Base-by-base conservation (phyloP, 1,140 invertebrate genomes). In the Drosophila bocki region DNA sequence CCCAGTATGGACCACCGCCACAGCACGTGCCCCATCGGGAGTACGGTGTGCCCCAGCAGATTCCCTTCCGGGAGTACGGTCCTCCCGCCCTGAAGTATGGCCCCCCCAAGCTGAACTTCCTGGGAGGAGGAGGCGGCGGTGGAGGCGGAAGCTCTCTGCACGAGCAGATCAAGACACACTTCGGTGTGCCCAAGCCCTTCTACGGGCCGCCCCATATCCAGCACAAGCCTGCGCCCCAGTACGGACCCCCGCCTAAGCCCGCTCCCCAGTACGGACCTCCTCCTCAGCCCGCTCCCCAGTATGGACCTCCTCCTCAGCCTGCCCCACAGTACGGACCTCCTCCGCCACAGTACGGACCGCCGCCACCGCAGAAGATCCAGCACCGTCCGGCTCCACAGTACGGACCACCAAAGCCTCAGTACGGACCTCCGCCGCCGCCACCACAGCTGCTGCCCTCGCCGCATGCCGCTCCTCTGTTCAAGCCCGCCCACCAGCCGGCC, bases 351-450 rank as follows among this genome's bases (percentile, higher is more conserved):
- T 94, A 93, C 64, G 93, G 93, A 0, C 93, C 92, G 39, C 93
- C 94, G 15, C 94, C 94, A 19, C 93, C 93, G 19, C 94, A 94
- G 64, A 76, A 84, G 59, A 47, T 76, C 42, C 76, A 93, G 4
- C 94, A 94, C 61, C 94, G 93, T 6, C 93, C 93, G n/a, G 91
- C 93, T 0, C 82, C 90, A 6, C 82, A 90, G 63, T 94, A 93
- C 75, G 93, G 93, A 6, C 93, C 93, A 26, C 93, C 94, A 0
- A 72, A 78, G 26, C 83, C 51, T 0, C 62, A 79, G 19, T 83
- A 84, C 26, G 91, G 93, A 22, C 92, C 93, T 39, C 93, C 58
- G 87, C 62, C 63, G 1, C 77, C 53, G 33, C 75, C 68, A 48
- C 63, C 93, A 57, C 90, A 92, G 54, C 67, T 92, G 42, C 74